A percentile compares a stretch with the other conserved stretches of the same genome.
Conservation (phyloP, 2,113 vertebrate genomes). For the Rhabdomys dilectus region DNA sequence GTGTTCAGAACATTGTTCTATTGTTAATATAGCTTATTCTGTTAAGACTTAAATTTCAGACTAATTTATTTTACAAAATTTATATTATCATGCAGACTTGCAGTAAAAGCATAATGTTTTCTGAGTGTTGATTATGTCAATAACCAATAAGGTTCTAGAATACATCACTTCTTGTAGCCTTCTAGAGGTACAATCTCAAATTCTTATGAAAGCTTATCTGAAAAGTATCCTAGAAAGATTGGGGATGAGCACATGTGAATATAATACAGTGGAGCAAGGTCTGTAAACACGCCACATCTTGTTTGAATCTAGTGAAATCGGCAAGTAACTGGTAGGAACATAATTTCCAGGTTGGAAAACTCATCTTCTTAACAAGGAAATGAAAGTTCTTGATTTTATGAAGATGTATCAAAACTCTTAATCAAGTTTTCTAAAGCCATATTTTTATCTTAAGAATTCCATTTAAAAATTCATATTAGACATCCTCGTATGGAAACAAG, state of each 20-base stretch:
- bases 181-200: neutral
- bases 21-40: neutral
- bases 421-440: neutral
- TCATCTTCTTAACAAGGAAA: neutral
- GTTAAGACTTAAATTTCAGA: neutral
- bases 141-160: neutral
- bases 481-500: neutral
- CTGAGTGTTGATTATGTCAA: neutral
- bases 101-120: neutral
- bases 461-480: neutral
- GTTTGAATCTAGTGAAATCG: neutral
- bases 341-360: neutral
- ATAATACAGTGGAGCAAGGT: rapidly evolving
- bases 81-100: neutral
- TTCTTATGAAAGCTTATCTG: neutral
- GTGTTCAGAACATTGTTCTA: neutral
- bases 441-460: neutral
- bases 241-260: rapidly evolving
- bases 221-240: neutral
- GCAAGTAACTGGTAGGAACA: neutral
- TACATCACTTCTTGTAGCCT: neutral
- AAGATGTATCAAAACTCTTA: neutral
- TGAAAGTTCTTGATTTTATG: neutral
- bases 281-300: neutral
- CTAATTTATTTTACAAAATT: neutral